These are phyloP conservation scores for Phengaris alcon DNA, from an alignment of 2,888 invertebrate genomes.

Conservation along the genomic window DNA sequence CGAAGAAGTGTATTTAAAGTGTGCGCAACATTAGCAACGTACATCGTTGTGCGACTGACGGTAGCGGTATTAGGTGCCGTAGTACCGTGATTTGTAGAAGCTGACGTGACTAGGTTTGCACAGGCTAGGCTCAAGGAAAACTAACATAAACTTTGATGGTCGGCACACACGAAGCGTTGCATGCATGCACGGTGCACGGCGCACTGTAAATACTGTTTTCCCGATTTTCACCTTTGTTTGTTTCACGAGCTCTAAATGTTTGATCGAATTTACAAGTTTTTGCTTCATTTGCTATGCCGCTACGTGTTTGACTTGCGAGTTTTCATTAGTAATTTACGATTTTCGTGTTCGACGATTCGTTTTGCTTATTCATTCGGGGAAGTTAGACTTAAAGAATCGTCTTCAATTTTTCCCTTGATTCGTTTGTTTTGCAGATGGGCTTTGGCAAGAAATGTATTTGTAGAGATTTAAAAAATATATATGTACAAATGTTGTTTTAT, in stretches of 20 bases:
- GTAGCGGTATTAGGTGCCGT: neutral
- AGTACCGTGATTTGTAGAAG: slow-evolving; percentile 54
- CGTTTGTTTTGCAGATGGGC: neutral
- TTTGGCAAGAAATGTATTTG: neutral
- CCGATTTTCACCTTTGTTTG: slow-evolving; percentile 37
- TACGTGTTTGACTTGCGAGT: slow-evolving; percentile 13
- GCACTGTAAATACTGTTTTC: slow-evolving; percentile 40
- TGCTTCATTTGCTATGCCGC: slow-evolving; percentile 29
- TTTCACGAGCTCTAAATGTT: slow-evolving; percentile 24
- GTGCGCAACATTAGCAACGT: slow-evolving; percentile 33
- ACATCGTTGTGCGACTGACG: slow-evolving; percentile 6
- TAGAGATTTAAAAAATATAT: too few relatives aligned
- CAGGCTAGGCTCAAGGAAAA: slow-evolving; percentile 64
- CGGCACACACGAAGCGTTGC: slow-evolving; percentile 43
- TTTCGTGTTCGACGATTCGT: slow-evolving; percentile 3
- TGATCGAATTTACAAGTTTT: slow-evolving; percentile 22
- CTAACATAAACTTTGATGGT: slow-evolving; percentile 70
- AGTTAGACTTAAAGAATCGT: neutral
- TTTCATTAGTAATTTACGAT: neutral
- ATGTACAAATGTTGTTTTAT: too few relatives aligned
- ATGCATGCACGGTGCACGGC: slow-evolving; percentile 36
- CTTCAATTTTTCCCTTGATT: neutral
- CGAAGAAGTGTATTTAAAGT: neutral
- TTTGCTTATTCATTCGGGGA: neutral
- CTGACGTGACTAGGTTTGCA: slow-evolving; percentile 73